Evolutionary conservation across 2,797 vertebrate genomes (phyloP).

Genomic region (Centroberyx gerrardi): DNA sequence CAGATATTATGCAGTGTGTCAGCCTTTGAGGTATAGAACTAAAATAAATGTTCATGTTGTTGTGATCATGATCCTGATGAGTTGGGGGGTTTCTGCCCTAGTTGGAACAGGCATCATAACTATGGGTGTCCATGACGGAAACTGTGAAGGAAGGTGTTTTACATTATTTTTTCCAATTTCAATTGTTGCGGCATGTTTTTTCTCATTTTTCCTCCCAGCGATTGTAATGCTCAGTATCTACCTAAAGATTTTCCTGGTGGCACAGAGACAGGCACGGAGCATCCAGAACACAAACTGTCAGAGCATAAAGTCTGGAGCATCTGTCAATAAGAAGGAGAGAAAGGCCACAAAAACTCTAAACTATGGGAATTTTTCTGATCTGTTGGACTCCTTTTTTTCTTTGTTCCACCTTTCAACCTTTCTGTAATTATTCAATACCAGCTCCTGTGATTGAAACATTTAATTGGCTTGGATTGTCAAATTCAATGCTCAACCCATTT

Average conservation of each 20-base stretch:
- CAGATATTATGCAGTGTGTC: too few relatives aligned
- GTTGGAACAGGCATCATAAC: too few relatives aligned
- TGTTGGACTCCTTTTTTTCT: slow-evolving; percentile 91
- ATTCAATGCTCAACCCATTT: slow-evolving; percentile 90
- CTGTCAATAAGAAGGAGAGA: slow-evolving; percentile 76
- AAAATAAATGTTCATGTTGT: too few relatives aligned
- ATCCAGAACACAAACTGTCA: slow-evolving; percentile 69
- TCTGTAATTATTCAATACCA: slow-evolving; percentile 76
- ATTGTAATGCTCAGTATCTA: slow-evolving; percentile 89
- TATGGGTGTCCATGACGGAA: too few relatives aligned
- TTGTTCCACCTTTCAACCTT: slow-evolving; percentile 80
- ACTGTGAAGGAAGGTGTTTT: too few relatives aligned
- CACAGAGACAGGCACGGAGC: slow-evolving; percentile 84
- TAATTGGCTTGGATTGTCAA: slow-evolving; percentile 87
- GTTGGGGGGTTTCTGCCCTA: too few relatives aligned
- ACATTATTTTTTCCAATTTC: too few relatives aligned
- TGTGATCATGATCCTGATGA: too few relatives aligned
- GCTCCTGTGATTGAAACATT: slow-evolving; percentile 81
- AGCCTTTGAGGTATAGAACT: too few relatives aligned
- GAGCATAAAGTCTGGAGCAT: slow-evolving; percentile 38
- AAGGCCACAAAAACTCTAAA: slow-evolving; percentile 90
- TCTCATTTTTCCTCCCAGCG: slow-evolving; percentile 86
- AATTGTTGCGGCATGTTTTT: slow-evolving; percentile 63
- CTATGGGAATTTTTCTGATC: slow-evolving; percentile 87
- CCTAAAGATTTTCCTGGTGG: slow-evolving; percentile 88